These are phyloP conservation scores for Campoplex capitator DNA, from an alignment of 2,888 invertebrate species.

Conservation along the genomic window DNA sequence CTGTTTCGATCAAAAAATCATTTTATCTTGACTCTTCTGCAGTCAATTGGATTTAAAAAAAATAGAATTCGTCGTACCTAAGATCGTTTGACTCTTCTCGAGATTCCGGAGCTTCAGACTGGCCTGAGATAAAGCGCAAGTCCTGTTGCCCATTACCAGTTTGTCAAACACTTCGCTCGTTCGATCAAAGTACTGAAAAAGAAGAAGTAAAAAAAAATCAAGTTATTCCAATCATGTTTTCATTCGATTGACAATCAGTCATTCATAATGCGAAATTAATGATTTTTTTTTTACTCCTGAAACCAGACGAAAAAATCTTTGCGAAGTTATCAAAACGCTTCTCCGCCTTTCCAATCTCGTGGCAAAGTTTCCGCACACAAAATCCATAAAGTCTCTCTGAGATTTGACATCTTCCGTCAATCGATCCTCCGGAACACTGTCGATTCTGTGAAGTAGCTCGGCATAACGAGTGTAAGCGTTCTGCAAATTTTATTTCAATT, in stretches of 20 bases:
- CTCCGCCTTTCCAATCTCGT: conserved; percentile 90
- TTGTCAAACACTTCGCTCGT: conserved; percentile 89
- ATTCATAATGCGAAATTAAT: not conserved
- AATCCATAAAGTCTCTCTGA: conserved; percentile 93
- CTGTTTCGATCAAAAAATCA: conserved; percentile 83
- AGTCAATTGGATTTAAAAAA: not conserved
- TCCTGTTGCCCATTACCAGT: conserved; percentile 87
- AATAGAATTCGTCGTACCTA: conserved; percentile 85
- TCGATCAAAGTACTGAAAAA: conserved; percentile 87
- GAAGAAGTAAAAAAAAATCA: conserved; percentile 65
- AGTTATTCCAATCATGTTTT: not conserved
- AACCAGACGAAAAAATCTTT: conserved; percentile 91
- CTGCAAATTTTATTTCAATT: conserved; percentile 78
- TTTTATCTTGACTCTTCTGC: not conserved
- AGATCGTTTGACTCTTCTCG: conserved; percentile 87
- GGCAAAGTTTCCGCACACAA: conserved; percentile 92
- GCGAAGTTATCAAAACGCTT: conserved; percentile 90
- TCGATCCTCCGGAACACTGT: conserved; percentile 85
- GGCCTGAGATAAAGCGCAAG: conserved; percentile 87
- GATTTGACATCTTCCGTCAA: conserved; percentile 87
- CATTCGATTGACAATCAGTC: not conserved
- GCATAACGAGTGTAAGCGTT: conserved; percentile 93
- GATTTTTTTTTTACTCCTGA: conserved; percentile 86
- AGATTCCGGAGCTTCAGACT: conserved; percentile 86
- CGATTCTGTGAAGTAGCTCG: conserved; percentile 90